Evolutionary conservation across 2,113 vertebrate species (phyloP).

Genomic region (Acanthisitta chloris): DNA sequence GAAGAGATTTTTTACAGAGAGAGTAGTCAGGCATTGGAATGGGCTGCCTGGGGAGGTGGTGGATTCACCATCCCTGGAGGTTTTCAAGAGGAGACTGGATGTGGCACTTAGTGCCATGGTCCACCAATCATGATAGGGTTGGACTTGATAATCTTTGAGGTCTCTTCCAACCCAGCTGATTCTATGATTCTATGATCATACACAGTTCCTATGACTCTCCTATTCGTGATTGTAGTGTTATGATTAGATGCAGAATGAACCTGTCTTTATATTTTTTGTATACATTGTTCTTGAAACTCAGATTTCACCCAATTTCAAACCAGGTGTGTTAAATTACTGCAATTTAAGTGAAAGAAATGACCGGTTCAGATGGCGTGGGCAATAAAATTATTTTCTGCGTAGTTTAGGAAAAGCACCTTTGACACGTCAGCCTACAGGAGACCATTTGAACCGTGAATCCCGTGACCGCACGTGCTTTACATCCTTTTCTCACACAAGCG

Average conservation of each 20-base stretch:
- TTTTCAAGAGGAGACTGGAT: no score
- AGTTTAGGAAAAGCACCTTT: not conserved
- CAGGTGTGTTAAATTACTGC: not conserved
- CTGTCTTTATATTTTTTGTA: not conserved
- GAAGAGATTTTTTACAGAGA: no score
- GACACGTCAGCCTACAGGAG: not conserved
- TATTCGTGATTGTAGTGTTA: not conserved
- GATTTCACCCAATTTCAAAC: not conserved
- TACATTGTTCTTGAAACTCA: not conserved
- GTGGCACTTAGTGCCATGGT: no score
- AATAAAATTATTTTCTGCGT: not conserved
- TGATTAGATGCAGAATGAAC: not conserved
- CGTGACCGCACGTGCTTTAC: not conserved
- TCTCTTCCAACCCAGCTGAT: no score
- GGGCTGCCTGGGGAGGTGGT: no score
- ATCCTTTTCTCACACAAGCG: not conserved
- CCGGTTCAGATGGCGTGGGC: fast-evolving
- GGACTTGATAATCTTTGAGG: no score
- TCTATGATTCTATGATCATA: not conserved
- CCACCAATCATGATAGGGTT: no score
- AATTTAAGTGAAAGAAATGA: not conserved
- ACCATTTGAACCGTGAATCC: not conserved
- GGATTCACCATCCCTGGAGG: no score
- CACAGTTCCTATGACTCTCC: not conserved
- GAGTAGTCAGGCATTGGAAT: no score